Evolutionary conservation across 1,140 invertebrate genomes (phyloP), one percentile per base, ranked within the genome.

Genomic region (Campodea augens): DNA sequence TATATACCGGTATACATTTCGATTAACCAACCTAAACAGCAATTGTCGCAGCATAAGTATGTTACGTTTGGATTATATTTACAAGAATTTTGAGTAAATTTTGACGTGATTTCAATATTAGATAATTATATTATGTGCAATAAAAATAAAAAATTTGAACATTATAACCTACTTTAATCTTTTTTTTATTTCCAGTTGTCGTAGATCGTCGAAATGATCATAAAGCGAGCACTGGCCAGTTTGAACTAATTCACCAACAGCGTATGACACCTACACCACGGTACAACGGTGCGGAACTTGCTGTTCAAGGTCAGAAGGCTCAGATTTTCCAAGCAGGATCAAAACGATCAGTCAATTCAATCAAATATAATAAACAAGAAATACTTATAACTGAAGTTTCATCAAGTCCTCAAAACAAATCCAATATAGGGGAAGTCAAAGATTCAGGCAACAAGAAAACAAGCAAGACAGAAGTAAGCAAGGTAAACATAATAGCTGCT

Each of bases 211-310:
- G 74, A 38, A 64, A 71, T 38, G 77, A 88, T 60, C 73, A 75
- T 49, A 79, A 77, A 42, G 79, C 83, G 10, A 76, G 84, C 49
- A 86, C 84, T 3, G 89, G 89, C 18, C 68, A 75, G 43, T 95
- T 92, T 60, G 86, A 91, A 58, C 56, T 89, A 46, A 74, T 77
- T 15, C 90, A 85, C 59, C 78, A 75, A 45, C 80, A 80, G 54
- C 65, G 68, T 43, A 55, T 68, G 42, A 68, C 81, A 1, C 74
- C 71, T 49, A 77, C 80, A 3, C 86, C 86, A 12, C 81, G 82
- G 2, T 91, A 90, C 57, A 71, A 85, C 44, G 85, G 86, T 1
- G 70, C 82, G 43, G 77, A 74, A 37, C 60, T 89, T 10, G 74
- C 75, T 18, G 69, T 86, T 1, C 74, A 80, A 40, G 83, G 83